Base-by-base conservation (phyloP, 2,888 invertebrate species). In the Mesopsocus fuscifrons region DNA sequence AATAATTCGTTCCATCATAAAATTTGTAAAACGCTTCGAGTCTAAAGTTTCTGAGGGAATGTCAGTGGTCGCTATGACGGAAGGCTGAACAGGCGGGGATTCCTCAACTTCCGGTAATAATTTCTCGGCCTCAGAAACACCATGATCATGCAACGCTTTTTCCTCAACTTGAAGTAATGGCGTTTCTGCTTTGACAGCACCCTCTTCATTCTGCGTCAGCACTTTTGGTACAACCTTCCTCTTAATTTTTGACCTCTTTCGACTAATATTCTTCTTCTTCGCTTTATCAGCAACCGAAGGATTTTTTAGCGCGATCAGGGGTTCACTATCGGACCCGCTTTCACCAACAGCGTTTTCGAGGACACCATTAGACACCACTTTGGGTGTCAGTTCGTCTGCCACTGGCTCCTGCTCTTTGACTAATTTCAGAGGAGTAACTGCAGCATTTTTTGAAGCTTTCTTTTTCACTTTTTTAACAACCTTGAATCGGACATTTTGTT, bases 311-410 rank as follows among this genome's bases (percentile, higher is more conserved):
- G 5, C 5, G 15, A 33, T 33, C 5, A 38, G 21, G n/a, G 38
- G 38, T 21, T 38, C 38, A 17, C 38, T 18, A 38, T 38, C 38
- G 5, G 38, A 38, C n/a, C 21, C 20, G 11, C 38, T 38, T 38
- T 38, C 21, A 38, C 21, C 20, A 20, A 15, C 20, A 13, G 17
- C 16, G 18, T 38, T 20, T 38, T 16, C 20, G n/a, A 20, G 13
- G 3, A 21, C 18, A 34, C 34, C 18, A 6, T 15, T 6, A 8
- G 34, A 9, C 15, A 8, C 18, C 15, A 13, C 18, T 18, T 18
- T 20, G n/a, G 5, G 38, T 30, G 9, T 30, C 30, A n/a, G 30
- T 13, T 9, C 15, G 6, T 16, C 18, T 9, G 15, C 34, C 6
- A 16, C 15, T 15, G 34, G 34, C 6, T 6, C 34, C 18, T 34